These are phyloP conservation scores for Tapirus terrestris DNA, from an alignment of 2,113 vertebrate genomes.

Conservation along the genomic window DNA sequence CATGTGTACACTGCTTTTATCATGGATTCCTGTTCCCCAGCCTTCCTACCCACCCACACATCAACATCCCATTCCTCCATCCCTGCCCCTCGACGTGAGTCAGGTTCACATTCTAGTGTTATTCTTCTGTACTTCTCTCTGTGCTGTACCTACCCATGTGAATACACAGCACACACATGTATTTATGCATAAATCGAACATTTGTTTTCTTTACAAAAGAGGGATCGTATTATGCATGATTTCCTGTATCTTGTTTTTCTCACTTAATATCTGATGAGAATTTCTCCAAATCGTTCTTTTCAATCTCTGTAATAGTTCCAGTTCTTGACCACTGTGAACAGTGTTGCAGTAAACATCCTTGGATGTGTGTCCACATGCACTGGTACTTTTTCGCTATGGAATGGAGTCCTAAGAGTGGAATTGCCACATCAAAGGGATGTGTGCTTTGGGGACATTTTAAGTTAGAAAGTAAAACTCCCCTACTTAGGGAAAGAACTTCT, in stretches of 20 bases:
- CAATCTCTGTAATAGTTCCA: background rate
- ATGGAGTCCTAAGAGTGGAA: background rate
- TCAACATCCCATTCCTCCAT: background rate
- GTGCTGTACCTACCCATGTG: background rate
- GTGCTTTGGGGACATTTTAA: background rate
- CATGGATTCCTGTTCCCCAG: background rate
- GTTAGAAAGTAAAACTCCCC: background rate
- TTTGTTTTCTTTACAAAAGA: slow-evolving; percentile 28
- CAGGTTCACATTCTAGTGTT: background rate
- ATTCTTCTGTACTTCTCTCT: background rate
- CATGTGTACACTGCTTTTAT: background rate
- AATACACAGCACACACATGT: background rate
- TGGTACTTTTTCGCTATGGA: background rate
- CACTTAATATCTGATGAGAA: background rate
- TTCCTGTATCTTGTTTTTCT: slow-evolving; percentile 28
- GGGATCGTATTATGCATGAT: background rate
- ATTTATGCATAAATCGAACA: background rate
- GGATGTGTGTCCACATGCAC: background rate
- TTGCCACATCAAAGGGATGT: background rate
- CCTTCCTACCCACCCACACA: background rate
- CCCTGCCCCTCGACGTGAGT: background rate
- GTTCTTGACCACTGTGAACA: background rate
- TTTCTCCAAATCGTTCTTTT: background rate
- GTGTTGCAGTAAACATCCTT: background rate
- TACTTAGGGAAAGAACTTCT: background rate